Conservation (phyloP, 2,113 vertebrate genomes). For the Gavialis gangeticus region DNA sequence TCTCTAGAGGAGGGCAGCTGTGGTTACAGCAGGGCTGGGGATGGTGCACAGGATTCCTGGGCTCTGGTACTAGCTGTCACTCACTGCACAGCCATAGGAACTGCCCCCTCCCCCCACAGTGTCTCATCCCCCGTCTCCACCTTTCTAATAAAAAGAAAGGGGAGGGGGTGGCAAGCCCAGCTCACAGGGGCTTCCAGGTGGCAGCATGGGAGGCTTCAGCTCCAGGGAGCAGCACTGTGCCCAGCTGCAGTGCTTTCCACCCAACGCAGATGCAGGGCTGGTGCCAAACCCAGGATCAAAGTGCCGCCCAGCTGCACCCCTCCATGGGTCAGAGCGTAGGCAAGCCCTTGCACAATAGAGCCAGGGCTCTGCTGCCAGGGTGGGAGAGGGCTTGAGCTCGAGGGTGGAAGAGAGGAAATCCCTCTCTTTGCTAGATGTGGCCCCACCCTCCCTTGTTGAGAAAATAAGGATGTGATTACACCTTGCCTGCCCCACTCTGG, state of each 20-base stretch:
- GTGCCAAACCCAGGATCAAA: neutral
- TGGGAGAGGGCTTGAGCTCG: neutral
- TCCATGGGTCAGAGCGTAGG: neutral
- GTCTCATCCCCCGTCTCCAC: too few relatives aligned
- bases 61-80: neutral
- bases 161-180: too few relatives aligned
- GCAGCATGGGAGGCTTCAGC: too few relatives aligned
- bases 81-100: too few relatives aligned
- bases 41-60: neutral
- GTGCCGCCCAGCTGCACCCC: neutral
- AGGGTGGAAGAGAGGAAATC: neutral
- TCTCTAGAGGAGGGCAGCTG: neutral
- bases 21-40: neutral
- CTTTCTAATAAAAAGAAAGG: too few relatives aligned
- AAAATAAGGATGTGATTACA: neutral
- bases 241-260: too few relatives aligned
- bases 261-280: neutral
- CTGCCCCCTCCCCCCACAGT: too few relatives aligned
- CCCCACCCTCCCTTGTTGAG: neutral
- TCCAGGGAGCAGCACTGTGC: neutral
- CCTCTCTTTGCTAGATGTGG: neutral
- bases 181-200: too few relatives aligned
- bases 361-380: neutral
- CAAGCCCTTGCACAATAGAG: neutral
- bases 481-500: neutral